Conservation (phyloP, 2,888 invertebrate species). For the Dynastes hyllus region DNA sequence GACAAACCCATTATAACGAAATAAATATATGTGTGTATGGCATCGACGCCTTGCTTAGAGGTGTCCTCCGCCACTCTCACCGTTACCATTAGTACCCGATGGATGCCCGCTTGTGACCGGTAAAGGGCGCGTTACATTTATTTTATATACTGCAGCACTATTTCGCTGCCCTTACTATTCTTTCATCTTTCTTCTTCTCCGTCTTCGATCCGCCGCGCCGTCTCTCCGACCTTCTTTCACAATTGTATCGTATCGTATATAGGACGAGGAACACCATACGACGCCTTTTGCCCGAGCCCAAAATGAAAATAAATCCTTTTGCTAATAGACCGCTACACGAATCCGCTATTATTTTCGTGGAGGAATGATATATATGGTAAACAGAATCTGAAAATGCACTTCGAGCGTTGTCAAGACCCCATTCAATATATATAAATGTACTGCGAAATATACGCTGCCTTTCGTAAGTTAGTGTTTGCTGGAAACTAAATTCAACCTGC, state of each 20-base stretch:
- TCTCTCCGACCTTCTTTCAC: background rate
- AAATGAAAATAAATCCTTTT: slow-evolving; percentile 75
- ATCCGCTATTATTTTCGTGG: slow-evolving; percentile 74
- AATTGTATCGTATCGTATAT: background rate
- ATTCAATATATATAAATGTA: slow-evolving; percentile 57
- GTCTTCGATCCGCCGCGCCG: background rate
- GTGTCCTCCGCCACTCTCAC: slow-evolving; percentile 38
- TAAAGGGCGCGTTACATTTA: background rate
- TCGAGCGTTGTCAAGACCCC: slow-evolving; percentile 60
- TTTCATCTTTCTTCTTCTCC: slow-evolving; percentile 57
- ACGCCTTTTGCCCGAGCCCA: slow-evolving; percentile 51
- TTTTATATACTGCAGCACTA: too few relatives aligned
- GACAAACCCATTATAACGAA: slow-evolving; percentile 71
- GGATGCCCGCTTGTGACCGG: slow-evolving; percentile 8
- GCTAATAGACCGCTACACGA: slow-evolving; percentile 75
- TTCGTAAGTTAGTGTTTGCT: slow-evolving; percentile 51
- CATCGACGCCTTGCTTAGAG: slow-evolving; percentile 22
- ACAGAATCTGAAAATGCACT: slow-evolving; percentile 72
- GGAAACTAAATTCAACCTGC: too few relatives aligned
- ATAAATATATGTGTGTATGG: slow-evolving; percentile 51
- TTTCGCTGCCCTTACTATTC: background rate
- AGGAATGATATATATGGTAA: slow-evolving; percentile 72
- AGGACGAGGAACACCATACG: slow-evolving; percentile 7
- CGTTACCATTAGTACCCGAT: slow-evolving; percentile 55
- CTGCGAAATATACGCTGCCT: slow-evolving; percentile 46